These are phyloP conservation scores for Loripinus fragilis DNA, from an alignment of 2,888 invertebrate genomes.

Conservation along the genomic window DNA sequence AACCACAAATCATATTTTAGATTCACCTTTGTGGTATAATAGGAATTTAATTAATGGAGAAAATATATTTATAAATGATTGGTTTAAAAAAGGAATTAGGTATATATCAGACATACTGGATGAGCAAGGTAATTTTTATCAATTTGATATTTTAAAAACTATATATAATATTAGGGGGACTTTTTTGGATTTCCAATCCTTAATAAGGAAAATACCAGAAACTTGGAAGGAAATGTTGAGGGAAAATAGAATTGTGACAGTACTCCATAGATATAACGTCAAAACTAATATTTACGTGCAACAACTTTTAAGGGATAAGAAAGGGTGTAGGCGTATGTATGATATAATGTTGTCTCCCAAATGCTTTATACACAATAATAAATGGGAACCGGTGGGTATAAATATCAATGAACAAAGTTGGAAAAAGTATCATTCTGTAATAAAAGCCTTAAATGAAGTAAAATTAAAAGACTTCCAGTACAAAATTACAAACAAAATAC, in stretches of 20 bases:
- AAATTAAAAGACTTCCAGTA: too few relatives aligned
- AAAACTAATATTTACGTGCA: not conserved
- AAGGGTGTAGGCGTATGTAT: not conserved
- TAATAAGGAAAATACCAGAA: constrained; percentile 2
- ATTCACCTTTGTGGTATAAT: not conserved
- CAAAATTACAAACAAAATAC: too few relatives aligned
- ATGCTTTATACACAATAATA: too few relatives aligned
- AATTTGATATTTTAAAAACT: not conserved
- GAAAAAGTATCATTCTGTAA: too few relatives aligned
- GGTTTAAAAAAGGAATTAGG: constrained; percentile 11
- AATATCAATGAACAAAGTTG: too few relatives aligned
- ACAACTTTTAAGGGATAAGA: not conserved
- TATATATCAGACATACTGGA: not conserved
- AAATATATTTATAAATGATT: not conserved
- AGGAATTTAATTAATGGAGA: not conserved
- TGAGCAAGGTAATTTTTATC: not conserved
- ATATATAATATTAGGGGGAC: not conserved
- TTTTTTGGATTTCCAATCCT: constrained; percentile 8
- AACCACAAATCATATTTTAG: not conserved
- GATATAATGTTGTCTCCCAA: too few relatives aligned
- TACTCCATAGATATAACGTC: not conserved
- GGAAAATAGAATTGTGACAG: not conserved
- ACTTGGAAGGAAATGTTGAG: not conserved
- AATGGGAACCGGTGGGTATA: too few relatives aligned
- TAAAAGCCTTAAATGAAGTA: too few relatives aligned